Conservation (phyloP, 2,888 invertebrate species). For the Lasius platythorax region DNA sequence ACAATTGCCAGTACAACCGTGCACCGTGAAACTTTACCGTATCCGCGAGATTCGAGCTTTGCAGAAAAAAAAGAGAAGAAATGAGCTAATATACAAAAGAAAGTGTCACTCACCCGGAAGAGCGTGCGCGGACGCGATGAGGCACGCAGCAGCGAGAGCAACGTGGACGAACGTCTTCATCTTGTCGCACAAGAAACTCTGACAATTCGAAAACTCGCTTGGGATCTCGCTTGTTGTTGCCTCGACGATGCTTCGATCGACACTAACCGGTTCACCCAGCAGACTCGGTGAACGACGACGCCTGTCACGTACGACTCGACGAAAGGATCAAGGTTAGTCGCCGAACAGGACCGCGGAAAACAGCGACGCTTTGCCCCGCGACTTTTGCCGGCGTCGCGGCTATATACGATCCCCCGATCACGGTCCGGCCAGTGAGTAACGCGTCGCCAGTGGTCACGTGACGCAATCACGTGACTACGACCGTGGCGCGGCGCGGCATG, state of each 20-base stretch:
- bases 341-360: slow-evolving; percentile 78
- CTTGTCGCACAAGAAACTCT: slow-evolving; percentile 18
- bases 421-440: slow-evolving; percentile 65
- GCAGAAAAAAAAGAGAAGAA: background rate
- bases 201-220: slow-evolving; percentile 5
- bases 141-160: slow-evolving; percentile 75
- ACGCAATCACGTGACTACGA: slow-evolving; percentile 55
- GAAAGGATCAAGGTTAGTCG: slow-evolving; percentile 78
- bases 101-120: slow-evolving; percentile 80
- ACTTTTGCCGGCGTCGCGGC: slow-evolving; percentile 67
- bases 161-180: slow-evolving; percentile 73
- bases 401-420: slow-evolving; percentile 68
- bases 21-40: background rate
- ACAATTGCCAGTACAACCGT: background rate
- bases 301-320: slow-evolving; percentile 66
- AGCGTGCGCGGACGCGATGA: slow-evolving; percentile 78
- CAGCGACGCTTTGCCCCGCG: slow-evolving; percentile 70
- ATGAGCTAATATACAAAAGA: background rate
- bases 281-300: slow-evolving; percentile 53
- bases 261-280: slow-evolving; percentile 62
- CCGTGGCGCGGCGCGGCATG: slow-evolving; percentile 60
- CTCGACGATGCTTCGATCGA: slow-evolving; percentile 69
- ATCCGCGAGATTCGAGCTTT: background rate
- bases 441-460: background rate
- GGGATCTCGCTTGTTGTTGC: slow-evolving; percentile 30